A percentile compares a stretch with the other conserved stretches of the same genome.
phyloP scores from a whole-genome alignment of 1,140 invertebrate genomes.

The Steinernema feltiae region DNA sequence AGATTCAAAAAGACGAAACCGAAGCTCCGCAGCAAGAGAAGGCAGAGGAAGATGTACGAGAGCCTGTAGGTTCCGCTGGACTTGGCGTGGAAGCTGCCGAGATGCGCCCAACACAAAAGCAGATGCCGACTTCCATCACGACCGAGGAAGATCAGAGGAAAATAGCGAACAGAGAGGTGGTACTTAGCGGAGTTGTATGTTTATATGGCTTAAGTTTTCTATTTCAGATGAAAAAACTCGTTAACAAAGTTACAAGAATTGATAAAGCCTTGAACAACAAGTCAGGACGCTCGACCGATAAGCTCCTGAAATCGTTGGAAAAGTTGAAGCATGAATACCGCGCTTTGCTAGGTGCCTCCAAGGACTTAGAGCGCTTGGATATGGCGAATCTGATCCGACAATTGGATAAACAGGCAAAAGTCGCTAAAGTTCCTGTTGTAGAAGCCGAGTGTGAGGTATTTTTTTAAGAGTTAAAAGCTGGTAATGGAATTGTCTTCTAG shows the following conservation, averaged over 20 bases:
- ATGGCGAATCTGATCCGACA: slow-evolving; percentile 10
- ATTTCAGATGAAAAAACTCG: slow-evolving; percentile 16
- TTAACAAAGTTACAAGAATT: slow-evolving; percentile 1
- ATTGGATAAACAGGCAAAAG: slow-evolving; percentile 14
- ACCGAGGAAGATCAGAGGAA: neutral
- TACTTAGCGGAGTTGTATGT: too few species aligned
- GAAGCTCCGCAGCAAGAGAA: neutral
- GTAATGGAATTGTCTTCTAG: slow-evolving; percentile 25
- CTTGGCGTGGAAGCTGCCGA: neutral
- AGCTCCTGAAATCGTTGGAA: neutral
- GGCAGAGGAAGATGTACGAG: neutral
- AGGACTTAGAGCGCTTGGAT: slow-evolving; percentile 17
- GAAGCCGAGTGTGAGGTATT: slow-evolving; percentile 40
- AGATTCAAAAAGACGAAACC: slow-evolving; percentile 20
- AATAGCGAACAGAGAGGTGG: neutral
- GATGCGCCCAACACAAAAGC: neutral
- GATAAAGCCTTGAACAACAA: slow-evolving; percentile 8
- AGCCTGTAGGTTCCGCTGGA: neutral
- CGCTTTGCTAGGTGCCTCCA: slow-evolving; percentile 1
- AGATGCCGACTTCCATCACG: neutral
- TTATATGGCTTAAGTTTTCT: too few species aligned
- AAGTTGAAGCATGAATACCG: slow-evolving; percentile 6
- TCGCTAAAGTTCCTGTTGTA: slow-evolving; percentile 26
- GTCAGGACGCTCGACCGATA: neutral
- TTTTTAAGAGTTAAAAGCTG: neutral